A percentile compares a stretch with the other conserved stretches of the same genome.
These are phyloP conservation scores for Crypturellus tataupa DNA, from an alignment of 2,797 vertebrate species.

Conservation along the genomic window DNA sequence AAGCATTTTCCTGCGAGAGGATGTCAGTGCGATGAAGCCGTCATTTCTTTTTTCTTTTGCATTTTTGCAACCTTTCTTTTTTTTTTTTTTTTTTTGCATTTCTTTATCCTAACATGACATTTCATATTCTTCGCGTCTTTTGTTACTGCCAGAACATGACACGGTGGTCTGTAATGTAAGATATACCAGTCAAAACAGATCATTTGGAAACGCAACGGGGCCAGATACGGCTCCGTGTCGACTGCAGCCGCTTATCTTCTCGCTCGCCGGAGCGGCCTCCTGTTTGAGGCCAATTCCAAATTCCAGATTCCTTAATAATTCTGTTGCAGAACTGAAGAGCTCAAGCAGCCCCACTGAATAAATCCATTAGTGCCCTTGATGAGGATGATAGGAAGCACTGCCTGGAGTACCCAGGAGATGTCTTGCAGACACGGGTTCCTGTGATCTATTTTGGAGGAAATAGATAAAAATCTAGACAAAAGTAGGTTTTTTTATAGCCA, in stretches of 20 bases:
- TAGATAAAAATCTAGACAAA: constrained; percentile 8
- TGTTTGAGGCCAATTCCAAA: background rate
- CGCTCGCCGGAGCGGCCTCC: background rate
- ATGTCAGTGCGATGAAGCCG: constrained; percentile 6
- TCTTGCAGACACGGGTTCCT: background rate
- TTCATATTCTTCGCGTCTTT: constrained; percentile 61
- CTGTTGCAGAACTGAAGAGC: background rate
- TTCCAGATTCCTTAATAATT: background rate
- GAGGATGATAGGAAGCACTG: constrained; percentile 38
- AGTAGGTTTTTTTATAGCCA: background rate
- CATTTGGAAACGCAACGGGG: constrained; percentile 30
- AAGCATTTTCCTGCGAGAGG: background rate
- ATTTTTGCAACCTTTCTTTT: constrained; percentile 11
- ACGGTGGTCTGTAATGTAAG: constrained; percentile 46
- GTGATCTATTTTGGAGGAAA: constrained; percentile 20
- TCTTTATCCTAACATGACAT: constrained; percentile 47
- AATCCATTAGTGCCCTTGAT: constrained; percentile 19
- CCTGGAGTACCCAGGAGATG: constrained; percentile 37
- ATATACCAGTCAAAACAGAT: constrained; percentile 60
- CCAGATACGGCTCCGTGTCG: constrained; percentile 30
- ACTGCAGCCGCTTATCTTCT: constrained; percentile 25
- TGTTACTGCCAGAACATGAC: constrained; percentile 55
- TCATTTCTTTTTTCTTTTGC: constrained; percentile 46
- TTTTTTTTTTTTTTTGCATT: constrained; percentile 13
- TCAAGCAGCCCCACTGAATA: background rate